These are phyloP conservation scores for Cordilura impudica DNA, from an alignment of 2,888 invertebrate species.

Conservation along the genomic window DNA sequence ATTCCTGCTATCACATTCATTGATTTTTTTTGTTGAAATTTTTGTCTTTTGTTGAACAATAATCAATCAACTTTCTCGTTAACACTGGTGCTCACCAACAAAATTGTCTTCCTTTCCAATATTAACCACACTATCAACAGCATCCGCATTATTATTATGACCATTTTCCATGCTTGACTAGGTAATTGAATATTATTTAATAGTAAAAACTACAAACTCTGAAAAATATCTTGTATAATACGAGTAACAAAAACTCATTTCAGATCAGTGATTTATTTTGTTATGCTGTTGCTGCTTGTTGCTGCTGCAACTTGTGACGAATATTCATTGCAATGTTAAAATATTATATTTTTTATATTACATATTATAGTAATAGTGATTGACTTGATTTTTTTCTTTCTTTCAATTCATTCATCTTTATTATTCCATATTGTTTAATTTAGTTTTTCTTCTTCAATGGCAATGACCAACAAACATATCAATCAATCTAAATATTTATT, in stretches of 20 bases:
- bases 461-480: neutral
- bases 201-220: neutral
- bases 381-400: neutral
- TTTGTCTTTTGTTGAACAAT: neutral
- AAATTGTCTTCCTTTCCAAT: neutral
- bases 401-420: neutral
- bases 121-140: neutral
- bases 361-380: too few species aligned
- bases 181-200: neutral
- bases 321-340: too few species aligned
- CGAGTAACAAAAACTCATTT: neutral
- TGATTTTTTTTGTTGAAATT: neutral
- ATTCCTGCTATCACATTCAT: neutral
- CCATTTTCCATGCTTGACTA: neutral
- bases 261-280: neutral
- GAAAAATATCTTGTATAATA: neutral
- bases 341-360: too few species aligned
- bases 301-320: too few species aligned
- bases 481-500: neutral
- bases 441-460: neutral
- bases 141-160: neutral
- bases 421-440: neutral
- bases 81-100: neutral
- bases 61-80: slow-evolving; percentile 4
- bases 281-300: neutral